Evolutionary conservation across 2,888 invertebrate genomes (phyloP), one percentile per base, ranked within the genome.

Genomic region (Agrenia bidenticulata): DNA sequence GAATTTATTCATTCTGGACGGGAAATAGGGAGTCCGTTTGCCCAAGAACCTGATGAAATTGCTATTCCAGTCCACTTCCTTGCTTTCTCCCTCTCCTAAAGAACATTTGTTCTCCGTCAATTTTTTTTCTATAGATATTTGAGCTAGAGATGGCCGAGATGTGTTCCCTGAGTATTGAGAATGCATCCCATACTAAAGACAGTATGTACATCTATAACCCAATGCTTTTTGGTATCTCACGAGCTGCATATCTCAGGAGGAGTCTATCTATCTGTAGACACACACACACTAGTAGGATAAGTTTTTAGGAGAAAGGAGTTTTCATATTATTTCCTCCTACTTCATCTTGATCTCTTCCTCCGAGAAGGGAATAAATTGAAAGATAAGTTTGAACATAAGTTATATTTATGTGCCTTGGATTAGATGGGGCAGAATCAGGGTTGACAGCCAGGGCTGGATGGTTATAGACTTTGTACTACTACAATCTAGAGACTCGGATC

Each of bases 21-120:
- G 11, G 32, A 32, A 32, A 32, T 45, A 45, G 45, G 45, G 45
- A 45, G 45, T 45, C 45, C 24, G 21, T 13, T 51, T 51, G 21
- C 17, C 23, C 5, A 19, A 51, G 51, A 32, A 57, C 17, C 57
- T 63, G 57, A 63, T 39, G 54, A 56, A 64, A 71, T 71, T 69
- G 64, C 66, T 68, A 71, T 71, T 71, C 71, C 60, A 64, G 66
- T 69, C 71, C 61, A 68, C 66, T 69, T 54, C 61, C 66, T 57
- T 45, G 7, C 58, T 21, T 58, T 37, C 54, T 42, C 57, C 58
- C 42, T 67, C 49, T 39, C 32, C 64, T 57, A 62, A 64, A 63
- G 67, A 63, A 67, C 70, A 67, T 67, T 68, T 69, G 61, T 71
- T 71, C 68, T 64, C 62, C 63, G 66, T 66, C 67, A 68, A 64